These are phyloP conservation scores for Ophion slaviceki DNA, from an alignment of 2,888 invertebrate species.

Conservation along the genomic window DNA sequence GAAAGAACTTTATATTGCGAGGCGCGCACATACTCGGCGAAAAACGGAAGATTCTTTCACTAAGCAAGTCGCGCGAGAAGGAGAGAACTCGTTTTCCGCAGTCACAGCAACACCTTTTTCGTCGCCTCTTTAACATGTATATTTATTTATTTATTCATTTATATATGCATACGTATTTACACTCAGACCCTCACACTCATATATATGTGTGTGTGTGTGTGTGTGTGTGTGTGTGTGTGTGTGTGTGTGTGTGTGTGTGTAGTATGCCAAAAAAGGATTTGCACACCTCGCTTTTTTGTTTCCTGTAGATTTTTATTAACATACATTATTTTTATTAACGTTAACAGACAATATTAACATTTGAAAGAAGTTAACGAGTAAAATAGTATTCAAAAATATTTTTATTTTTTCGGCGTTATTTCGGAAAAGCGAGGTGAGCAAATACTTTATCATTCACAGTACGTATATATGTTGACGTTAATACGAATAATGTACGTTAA, in stretches of 20 bases:
- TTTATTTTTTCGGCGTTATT: too few species aligned
- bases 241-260: not conserved
- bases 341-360: too few species aligned
- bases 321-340: too few species aligned
- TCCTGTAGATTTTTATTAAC: too few species aligned
- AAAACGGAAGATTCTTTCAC: conserved; percentile 50
- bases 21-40: conserved; percentile 15
- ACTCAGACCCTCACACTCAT: not conserved
- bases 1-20: conserved; percentile 49
- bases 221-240: too few species aligned
- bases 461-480: too few species aligned
- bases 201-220: not conserved
- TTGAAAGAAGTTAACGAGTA: too few species aligned
- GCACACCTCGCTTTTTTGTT: too few species aligned
- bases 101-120: conserved; percentile 47
- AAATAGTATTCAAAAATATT: too few species aligned
- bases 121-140: conserved; percentile 12
- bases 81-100: conserved; percentile 59
- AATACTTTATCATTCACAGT: too few species aligned
- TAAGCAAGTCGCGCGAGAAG: conserved; percentile 12
- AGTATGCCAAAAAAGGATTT: not conserved
- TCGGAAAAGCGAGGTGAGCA: too few species aligned
- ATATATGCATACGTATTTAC: not conserved
- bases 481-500: too few species aligned
- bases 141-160: conserved; percentile 24